Conservation (phyloP, 2,888 invertebrate genomes). For the Neoaliturus tenellus region DNA sequence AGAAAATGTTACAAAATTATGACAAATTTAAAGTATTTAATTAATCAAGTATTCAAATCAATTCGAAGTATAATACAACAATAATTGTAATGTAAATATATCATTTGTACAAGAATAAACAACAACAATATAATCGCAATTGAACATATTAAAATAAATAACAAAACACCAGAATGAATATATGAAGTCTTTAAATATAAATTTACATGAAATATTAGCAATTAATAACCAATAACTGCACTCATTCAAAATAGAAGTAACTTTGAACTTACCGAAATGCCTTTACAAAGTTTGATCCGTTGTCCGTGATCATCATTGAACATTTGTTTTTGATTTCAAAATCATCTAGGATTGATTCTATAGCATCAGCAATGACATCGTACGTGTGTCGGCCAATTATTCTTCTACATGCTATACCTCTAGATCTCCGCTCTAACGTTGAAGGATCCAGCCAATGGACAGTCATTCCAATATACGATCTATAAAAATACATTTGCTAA, state of each 20-base stretch:
- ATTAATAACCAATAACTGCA: constrained; percentile 1
- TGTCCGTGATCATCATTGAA: constrained; percentile 45
- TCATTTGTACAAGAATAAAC: not conserved
- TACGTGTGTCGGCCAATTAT: not conserved
- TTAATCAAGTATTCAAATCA: not conserved
- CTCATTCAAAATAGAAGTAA: constrained; percentile 17
- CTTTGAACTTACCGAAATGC: constrained; percentile 23
- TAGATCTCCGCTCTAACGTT: not conserved
- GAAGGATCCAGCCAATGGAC: constrained; percentile 25
- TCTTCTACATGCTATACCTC: constrained; percentile 23
- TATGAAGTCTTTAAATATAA: no score
- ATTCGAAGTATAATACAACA: not conserved
- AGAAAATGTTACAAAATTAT: not conserved
- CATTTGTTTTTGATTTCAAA: constrained; percentile 28
- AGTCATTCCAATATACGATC: constrained; percentile 38
- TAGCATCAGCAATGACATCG: constrained; percentile 15
- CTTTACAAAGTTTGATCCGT: constrained; percentile 42
- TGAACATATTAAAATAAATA: not conserved
- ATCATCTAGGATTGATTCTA: constrained; percentile 35
- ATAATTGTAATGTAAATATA: not conserved
- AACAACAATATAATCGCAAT: not conserved
- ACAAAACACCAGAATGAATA: not conserved
- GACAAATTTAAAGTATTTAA: not conserved
- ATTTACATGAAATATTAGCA: not conserved
- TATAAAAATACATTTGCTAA: constrained; percentile 16